Evolutionary conservation across 53 echinoderm and acorn worm genomes (phyloP).

Genomic region (Arbacia lixula): DNA sequence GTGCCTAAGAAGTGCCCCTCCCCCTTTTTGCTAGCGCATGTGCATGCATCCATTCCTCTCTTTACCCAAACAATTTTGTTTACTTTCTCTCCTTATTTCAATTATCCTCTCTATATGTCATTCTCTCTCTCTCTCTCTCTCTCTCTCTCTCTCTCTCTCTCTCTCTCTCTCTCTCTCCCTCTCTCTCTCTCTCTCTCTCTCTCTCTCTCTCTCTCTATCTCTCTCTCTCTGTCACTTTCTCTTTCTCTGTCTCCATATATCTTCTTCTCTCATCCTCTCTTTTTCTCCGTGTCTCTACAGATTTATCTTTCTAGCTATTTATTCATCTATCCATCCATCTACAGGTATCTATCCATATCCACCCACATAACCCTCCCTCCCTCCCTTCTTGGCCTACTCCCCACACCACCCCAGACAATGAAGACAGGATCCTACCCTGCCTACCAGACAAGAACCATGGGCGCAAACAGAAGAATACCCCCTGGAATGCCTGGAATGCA

Average conservation of each 20-base stretch:
- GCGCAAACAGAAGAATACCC: constrained; percentile 27
- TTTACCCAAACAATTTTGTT: too few species aligned
- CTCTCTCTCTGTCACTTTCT: too few species aligned
- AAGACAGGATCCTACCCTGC: too few species aligned
- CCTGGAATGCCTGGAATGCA: constrained; percentile 26
- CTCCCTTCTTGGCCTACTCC: background rate
- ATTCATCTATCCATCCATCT: too few species aligned
- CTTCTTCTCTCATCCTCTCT: background rate
- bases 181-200: background rate
- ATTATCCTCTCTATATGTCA: background rate
- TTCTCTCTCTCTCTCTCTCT: background rate
- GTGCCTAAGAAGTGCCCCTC: too few species aligned
- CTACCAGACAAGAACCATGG: background rate
- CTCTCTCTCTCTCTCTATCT: background rate
- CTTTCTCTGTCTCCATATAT: background rate
- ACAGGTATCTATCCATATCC: too few species aligned
- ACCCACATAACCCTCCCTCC: background rate
- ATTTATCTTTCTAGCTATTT: too few species aligned
- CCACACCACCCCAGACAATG: background rate
- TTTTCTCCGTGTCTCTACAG: too few species aligned
- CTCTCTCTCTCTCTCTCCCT: background rate
- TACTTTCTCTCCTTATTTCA: too few species aligned
- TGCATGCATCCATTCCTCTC: too few species aligned
- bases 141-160: background rate
- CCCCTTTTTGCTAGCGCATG: too few species aligned